Evolutionary conservation across 2,113 vertebrate genomes (phyloP), one percentile per base, ranked within the genome.

Genomic region (Colius striatus): DNA sequence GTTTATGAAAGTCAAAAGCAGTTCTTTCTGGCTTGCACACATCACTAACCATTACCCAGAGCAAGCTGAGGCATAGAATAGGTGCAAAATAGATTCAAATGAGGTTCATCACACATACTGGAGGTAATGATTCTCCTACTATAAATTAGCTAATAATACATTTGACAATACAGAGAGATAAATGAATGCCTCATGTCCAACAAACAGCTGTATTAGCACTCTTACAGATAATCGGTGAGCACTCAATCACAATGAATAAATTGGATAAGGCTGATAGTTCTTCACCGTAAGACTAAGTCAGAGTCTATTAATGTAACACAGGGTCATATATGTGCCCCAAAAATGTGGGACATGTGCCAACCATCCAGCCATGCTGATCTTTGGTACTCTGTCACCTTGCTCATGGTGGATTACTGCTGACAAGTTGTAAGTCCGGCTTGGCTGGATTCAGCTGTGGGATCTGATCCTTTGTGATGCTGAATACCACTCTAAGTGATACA

Each of bases 391-490:
- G 90, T 96, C 94, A 96, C 88, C 85, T 90, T 89, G 70, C 47
- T 90, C 36, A 47, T 41, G 50, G 72, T 78, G 88, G 83, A 95
- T 94, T 94, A 80, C 70, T 95, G 76, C 57, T 96, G 94, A 96
- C 93, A 92, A 90, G 68, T 93, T 93, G 72, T 84, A 93, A 84
- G 12, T 93, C 94, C 89, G 89, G 87, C 84, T 53, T 95, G 91
- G 81, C 53, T 92, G 85, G 88, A 75, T 94, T 93, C 79, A 87
- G 92, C 68, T 36, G 32, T 0, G 2, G 85, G 65, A 93, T 92
- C 58, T 95, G 94, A 95, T 95, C 45, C 36, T 89, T 93, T 90
- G 76, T 94, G 92, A 96, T 94, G 92, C 85, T 92, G 94, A 71
- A 84, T 67, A 68, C 75, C 0, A 50, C 90, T 95, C 87, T 86